Evolutionary conservation across 2,888 invertebrate species (phyloP).

Genomic region (Zhuqinia jingwanae): DNA sequence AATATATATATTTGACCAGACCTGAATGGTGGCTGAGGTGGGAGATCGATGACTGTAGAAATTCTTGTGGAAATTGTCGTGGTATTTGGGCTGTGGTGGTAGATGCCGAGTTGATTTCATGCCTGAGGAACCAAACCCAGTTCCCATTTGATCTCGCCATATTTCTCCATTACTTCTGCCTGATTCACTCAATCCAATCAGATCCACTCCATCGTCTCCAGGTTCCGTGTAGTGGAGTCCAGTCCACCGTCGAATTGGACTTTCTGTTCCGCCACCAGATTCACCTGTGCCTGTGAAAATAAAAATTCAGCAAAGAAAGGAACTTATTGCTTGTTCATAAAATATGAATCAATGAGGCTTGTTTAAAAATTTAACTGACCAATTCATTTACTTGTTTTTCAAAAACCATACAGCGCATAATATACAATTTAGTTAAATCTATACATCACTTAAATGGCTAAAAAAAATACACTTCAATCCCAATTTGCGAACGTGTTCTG

Average conservation of each 20-base stretch:
- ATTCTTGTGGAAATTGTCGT: slow-evolving; percentile 79
- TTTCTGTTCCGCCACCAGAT: slow-evolving; percentile 84
- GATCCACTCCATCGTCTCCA: slow-evolving; percentile 84
- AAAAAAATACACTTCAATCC: no score
- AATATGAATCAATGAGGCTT: slow-evolving; percentile 12
- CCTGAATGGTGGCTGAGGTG: slow-evolving; percentile 85
- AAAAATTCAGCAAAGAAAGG: no score
- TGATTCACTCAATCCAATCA: slow-evolving; percentile 71
- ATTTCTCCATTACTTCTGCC: slow-evolving; percentile 77
- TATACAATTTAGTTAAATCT: no score
- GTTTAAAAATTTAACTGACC: no score
- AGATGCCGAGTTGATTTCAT: slow-evolving; percentile 92
- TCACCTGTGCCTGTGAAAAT: slow-evolving; percentile 76
- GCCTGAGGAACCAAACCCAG: slow-evolving; percentile 83
- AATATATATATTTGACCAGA: slow-evolving; percentile 79
- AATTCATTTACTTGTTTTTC: no score
- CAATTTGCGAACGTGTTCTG: no score
- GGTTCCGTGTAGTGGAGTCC: slow-evolving; percentile 89
- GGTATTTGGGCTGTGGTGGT: slow-evolving; percentile 80
- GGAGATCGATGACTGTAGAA: slow-evolving; percentile 85
- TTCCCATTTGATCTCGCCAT: slow-evolving; percentile 75
- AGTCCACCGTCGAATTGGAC: slow-evolving; percentile 85
- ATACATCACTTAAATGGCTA: no score
- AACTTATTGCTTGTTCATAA: slow-evolving; percentile 13
- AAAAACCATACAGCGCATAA: no score